phyloP scores from a whole-genome alignment of 1,140 invertebrate genomes.

The Drosophila mayri region DNA sequence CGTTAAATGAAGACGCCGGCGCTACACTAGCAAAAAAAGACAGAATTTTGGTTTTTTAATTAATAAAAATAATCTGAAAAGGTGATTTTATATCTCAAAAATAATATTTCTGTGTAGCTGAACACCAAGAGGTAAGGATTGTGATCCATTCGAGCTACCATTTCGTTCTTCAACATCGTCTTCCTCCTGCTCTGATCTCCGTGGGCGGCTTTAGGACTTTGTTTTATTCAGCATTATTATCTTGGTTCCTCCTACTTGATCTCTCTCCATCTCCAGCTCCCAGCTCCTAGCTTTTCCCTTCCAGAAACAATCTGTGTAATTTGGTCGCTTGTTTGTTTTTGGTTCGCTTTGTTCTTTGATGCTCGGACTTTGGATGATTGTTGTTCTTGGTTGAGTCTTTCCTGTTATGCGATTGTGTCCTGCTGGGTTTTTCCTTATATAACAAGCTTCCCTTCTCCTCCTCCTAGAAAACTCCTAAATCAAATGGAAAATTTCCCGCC shows the following conservation, averaged over 20 bases:
- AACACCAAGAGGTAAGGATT: slow-evolving; percentile 10
- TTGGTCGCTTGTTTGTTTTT: slow-evolving; percentile 60
- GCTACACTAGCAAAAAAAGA: slow-evolving; percentile 40
- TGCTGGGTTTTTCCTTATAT: slow-evolving; percentile 43
- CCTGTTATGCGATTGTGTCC: slow-evolving; percentile 69
- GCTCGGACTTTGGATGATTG: slow-evolving; percentile 33
- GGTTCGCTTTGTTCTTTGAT: slow-evolving; percentile 47
- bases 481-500: slow-evolving; percentile 50
- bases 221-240: slow-evolving; percentile 60
- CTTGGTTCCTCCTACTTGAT: slow-evolving; percentile 37
- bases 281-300: not conserved
- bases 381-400: slow-evolving; percentile 35
- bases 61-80: no score
- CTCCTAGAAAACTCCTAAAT: slow-evolving; percentile 48
- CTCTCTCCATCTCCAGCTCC: not conserved
- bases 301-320: slow-evolving; percentile 46
- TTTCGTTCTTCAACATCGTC: slow-evolving; percentile 5
- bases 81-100: no score
- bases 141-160: slow-evolving; percentile 44
- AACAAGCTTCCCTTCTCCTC: slow-evolving; percentile 17
- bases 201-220: slow-evolving; percentile 58
- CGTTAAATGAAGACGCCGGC: slow-evolving; percentile 80
- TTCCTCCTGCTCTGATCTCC: slow-evolving; percentile 33
- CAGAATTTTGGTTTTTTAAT: no score
- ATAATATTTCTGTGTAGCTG: slow-evolving; percentile 3